phyloP scores from a whole-genome alignment of 1,140 invertebrate genomes.

The Lepidurus packardi region DNA sequence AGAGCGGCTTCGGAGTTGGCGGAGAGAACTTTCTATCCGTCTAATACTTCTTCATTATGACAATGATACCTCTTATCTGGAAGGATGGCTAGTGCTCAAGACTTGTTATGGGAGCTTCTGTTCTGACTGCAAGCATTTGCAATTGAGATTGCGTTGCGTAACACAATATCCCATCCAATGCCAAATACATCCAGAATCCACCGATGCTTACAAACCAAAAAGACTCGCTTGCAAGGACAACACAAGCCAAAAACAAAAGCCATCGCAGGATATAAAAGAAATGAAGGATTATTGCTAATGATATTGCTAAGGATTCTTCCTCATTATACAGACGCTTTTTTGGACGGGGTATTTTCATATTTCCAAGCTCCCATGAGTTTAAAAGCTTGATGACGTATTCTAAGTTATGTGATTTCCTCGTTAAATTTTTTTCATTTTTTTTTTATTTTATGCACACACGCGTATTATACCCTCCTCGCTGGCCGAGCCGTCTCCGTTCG shows the following conservation, averaged over 20 bases:
- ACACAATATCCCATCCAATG: not conserved
- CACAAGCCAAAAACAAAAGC: not conserved
- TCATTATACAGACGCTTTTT: not conserved
- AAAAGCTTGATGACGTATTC: not conserved
- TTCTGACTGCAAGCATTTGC: not conserved
- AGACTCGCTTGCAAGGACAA: not conserved
- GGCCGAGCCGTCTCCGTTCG: not conserved
- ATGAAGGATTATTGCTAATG: too few relatives aligned
- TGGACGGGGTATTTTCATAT: too few relatives aligned
- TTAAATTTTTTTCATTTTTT: not conserved
- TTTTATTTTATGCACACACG: not conserved
- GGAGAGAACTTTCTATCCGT: not conserved
- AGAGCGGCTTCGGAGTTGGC: not conserved
- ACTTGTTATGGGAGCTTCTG: constrained; percentile 6
- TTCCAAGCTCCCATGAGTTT: not conserved
- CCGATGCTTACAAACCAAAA: not conserved
- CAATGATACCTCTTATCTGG: constrained; percentile 19
- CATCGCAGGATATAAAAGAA: not conserved
- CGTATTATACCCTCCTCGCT: not conserved
- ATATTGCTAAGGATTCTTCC: not conserved
- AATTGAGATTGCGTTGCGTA: constrained; percentile 6
- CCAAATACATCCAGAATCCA: not conserved
- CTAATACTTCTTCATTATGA: constrained; percentile 12
- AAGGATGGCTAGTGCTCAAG: not conserved
- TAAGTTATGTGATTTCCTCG: not conserved